Conservation (phyloP, 2,113 vertebrate genomes). For the Sitta europaea region DNA sequence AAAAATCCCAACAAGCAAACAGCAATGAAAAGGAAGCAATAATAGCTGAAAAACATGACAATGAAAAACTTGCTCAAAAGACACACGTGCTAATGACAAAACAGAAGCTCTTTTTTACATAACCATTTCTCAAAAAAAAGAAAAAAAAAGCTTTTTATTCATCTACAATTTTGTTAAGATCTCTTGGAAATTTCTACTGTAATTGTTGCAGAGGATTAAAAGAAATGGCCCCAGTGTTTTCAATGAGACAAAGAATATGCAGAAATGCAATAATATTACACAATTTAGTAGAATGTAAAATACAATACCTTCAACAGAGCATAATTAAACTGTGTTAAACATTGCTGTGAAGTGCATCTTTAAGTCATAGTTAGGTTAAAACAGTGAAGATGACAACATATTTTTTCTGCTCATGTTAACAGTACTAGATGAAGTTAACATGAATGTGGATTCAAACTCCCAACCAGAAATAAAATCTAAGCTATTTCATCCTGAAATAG, state of each 20-base stretch:
- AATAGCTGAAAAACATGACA: background rate
- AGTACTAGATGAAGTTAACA: background rate
- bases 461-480: background rate
- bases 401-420: background rate
- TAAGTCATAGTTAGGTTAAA: background rate
- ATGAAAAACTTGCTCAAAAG: background rate
- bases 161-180: background rate
- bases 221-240: background rate
- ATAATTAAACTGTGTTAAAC: background rate
- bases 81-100: background rate
- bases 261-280: background rate
- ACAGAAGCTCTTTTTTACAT: background rate
- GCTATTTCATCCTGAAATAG: background rate
- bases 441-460: background rate
- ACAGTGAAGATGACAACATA: background rate
- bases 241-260: background rate
- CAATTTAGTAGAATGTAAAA: background rate
- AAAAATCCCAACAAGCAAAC: background rate
- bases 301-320: background rate
- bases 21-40: background rate
- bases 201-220: background rate
- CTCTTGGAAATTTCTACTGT: background rate
- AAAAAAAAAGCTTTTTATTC: background rate
- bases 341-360: background rate
- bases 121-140: background rate